Evolutionary conservation across 1,140 invertebrate genomes (phyloP), one percentile per base, ranked within the genome.

Genomic region (Thaumetopoea pityocampa): DNA sequence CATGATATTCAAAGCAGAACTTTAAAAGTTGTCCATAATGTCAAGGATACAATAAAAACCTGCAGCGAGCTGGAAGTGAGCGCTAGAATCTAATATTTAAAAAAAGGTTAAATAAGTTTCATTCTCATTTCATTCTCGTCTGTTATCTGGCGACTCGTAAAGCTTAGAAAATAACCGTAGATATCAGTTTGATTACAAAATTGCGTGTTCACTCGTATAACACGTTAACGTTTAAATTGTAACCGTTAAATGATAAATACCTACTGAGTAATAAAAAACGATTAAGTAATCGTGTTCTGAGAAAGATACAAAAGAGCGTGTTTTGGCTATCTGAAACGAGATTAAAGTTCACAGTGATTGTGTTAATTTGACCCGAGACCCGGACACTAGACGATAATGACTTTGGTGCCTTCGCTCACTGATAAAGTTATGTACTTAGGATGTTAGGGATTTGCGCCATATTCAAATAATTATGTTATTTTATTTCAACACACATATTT

Each of bases 361-460:
- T 74, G 65, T 76, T 67, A 78, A 76, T 70, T 73, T 73, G 74
- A 79, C 78, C 77, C 56, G 56, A 66, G 59, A 76, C 70, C 74
- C 78, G 78, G 74, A 82, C 71, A 64, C 55, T 63, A 48, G 33
- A 37, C 35, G 71, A 77, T 74, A 74, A 48, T 42, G 37, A 47
- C 49, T 49, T 48, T 49, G 30, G 51, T 42, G 29, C 33, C 34
- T 23, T 38, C 37, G 28, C n/a, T n/a, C n/a, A n/a, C n/a, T n/a
- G n/a, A n/a, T n/a, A n/a, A n/a, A n/a, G n/a, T n/a, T n/a, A n/a
- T n/a, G n/a, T n/a, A n/a, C n/a, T n/a, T n/a, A n/a, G n/a, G n/a
- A n/a, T n/a, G n/a, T n/a, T n/a, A n/a, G n/a, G n/a, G n/a, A n/a
- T n/a, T n/a, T n/a, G n/a, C n/a, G n/a, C n/a, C n/a, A n/a, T n/a